Evolutionary conservation across 1,140 invertebrate genomes (phyloP).

Genomic region (Hirudo medicinalis): DNA sequence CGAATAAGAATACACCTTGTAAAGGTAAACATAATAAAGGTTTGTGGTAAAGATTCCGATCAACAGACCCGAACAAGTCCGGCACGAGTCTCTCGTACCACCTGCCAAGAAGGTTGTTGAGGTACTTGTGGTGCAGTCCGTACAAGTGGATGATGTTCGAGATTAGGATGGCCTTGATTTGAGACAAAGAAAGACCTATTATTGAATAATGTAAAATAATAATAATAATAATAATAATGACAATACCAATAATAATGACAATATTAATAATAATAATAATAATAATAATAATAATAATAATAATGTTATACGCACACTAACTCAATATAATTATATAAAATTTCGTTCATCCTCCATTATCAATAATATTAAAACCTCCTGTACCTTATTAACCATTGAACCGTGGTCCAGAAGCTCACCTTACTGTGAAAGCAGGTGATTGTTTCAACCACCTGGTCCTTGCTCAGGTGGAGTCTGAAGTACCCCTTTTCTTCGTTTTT

Average conservation of each 20-base stretch:
- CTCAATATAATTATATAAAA: no score
- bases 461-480: constrained; percentile 38
- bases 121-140: constrained; percentile 36
- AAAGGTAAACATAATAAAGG: no score
- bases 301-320: no score
- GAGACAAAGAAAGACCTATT: no score
- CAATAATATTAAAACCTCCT: no score
- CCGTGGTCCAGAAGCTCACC: no score
- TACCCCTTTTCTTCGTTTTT: constrained; percentile 28
- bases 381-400: no score
- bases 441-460: constrained; percentile 36
- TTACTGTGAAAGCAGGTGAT: constrained; percentile 39
- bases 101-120: constrained; percentile 37
- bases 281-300: neutral
- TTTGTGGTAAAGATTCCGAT: neutral
- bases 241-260: neutral
- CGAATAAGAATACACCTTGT: no score
- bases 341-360: no score
- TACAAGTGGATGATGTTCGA: constrained; percentile 37
- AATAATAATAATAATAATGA: no score
- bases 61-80: constrained; percentile 37
- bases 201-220: no score
- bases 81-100: constrained; percentile 38
- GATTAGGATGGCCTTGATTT: no score
- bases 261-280: constrained; percentile 5